Conservation (phyloP, 2,888 invertebrate genomes). For the Meloe dianella region DNA sequence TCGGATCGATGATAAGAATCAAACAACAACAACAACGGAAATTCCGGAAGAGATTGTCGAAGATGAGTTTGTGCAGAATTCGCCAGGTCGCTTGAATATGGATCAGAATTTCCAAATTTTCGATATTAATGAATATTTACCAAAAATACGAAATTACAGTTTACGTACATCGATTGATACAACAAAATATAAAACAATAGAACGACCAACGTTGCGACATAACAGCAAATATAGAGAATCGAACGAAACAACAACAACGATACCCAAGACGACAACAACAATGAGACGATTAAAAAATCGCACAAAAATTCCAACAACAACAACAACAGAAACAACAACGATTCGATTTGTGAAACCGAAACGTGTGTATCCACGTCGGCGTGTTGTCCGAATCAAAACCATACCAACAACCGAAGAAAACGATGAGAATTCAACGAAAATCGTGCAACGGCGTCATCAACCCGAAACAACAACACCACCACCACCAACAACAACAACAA, state of each 20-base stretch:
- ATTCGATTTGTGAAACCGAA: slow-evolving; percentile 34
- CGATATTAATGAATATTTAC: slow-evolving; percentile 54
- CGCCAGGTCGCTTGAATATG: slow-evolving; percentile 44
- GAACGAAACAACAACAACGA: slow-evolving; percentile 26
- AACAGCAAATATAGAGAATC: too few relatives aligned
- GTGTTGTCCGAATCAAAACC: slow-evolving; percentile 43
- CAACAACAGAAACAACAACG: slow-evolving; percentile 9
- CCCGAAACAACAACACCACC: slow-evolving; percentile 19
- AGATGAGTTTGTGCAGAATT: slow-evolving; percentile 46
- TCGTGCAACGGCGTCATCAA: slow-evolving; percentile 38
- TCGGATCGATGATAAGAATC: slow-evolving; percentile 49
- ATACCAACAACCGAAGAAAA: slow-evolving; percentile 39
- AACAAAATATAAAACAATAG: slow-evolving; percentile 57
- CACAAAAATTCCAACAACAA: slow-evolving; percentile 32
- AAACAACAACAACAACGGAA: slow-evolving; percentile 40
- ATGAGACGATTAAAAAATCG: slow-evolving; percentile 19
- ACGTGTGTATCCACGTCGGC: slow-evolving; percentile 46
- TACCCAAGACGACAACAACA: slow-evolving; percentile 31
- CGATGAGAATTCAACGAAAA: slow-evolving; percentile 35
- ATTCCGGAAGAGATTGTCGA: slow-evolving; percentile 36
- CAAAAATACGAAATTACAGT: slow-evolving; percentile 50
- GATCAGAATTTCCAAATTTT: slow-evolving; percentile 48
- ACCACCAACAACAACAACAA: slow-evolving; percentile 24
- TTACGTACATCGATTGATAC: slow-evolving; percentile 54
- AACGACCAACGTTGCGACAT: slow-evolving; percentile 47